Evolutionary conservation across 1,140 invertebrate species (phyloP).

Genomic region (Hermetia illucens): DNA sequence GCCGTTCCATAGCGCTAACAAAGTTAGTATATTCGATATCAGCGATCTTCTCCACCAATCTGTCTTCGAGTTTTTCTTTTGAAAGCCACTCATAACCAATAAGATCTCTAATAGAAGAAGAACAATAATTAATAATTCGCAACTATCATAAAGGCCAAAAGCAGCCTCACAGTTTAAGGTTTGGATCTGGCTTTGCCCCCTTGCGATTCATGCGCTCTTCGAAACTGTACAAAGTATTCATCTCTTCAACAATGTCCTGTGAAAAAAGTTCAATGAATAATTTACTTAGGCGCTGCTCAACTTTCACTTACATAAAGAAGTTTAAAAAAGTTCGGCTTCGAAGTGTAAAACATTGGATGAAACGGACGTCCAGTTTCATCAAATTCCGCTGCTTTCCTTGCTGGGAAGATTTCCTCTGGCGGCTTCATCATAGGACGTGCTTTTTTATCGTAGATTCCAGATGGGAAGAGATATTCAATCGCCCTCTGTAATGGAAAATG

Average conservation of each 20-base stretch:
- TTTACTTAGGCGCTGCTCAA: constrained; percentile 3
- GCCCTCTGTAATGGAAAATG: constrained; percentile 48
- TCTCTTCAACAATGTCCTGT: constrained; percentile 44
- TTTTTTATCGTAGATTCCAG: constrained; percentile 65
- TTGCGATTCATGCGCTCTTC: constrained; percentile 52
- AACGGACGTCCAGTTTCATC: constrained; percentile 74
- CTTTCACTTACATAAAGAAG: constrained; percentile 55
- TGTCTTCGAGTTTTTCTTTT: constrained; percentile 47
- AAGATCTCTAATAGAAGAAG: constrained; percentile 32
- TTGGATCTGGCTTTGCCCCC: constrained; percentile 40
- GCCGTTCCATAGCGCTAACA: constrained; percentile 50
- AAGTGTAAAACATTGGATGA: constrained; percentile 83
- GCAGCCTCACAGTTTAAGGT: constrained; percentile 40
- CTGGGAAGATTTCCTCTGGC: constrained; percentile 73
- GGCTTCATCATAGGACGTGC: constrained; percentile 78
- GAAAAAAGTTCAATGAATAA: constrained; percentile 7
- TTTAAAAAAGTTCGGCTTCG: constrained; percentile 67
- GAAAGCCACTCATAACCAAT: constrained; percentile 49
- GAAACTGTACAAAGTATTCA: constrained; percentile 48
- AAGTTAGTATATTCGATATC: constrained; percentile 64
- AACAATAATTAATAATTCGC: constrained; percentile 5
- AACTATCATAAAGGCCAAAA: constrained; percentile 3
- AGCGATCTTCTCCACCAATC: constrained; percentile 55
- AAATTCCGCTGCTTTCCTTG: constrained; percentile 78
- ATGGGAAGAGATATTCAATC: constrained; percentile 85